Conservation (phyloP, 2,797 vertebrate genomes). For the Lacerta agilis region DNA sequence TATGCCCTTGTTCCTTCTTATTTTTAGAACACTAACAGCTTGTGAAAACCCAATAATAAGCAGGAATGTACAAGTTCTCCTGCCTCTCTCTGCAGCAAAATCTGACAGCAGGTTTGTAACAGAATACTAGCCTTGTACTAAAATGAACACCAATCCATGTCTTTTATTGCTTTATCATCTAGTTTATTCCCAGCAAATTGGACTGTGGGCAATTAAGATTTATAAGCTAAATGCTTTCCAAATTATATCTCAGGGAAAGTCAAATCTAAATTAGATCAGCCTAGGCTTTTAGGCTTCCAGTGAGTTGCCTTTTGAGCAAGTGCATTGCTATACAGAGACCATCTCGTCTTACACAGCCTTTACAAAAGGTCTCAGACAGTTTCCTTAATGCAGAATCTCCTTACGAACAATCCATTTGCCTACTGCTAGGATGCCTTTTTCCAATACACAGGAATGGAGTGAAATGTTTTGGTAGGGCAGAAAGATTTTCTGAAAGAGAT, state of each 20-base stretch:
- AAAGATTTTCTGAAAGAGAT: background rate
- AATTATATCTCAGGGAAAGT: slow-evolving; percentile 73
- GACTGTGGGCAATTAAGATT: slow-evolving; percentile 69
- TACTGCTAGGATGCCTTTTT: background rate
- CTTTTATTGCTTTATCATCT: slow-evolving; percentile 39
- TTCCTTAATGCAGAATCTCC: background rate
- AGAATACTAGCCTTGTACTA: slow-evolving; percentile 5
- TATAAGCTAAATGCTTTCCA: slow-evolving; percentile 73
- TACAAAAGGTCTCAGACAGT: slow-evolving; percentile 23
- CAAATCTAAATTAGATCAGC: slow-evolving; percentile 72
- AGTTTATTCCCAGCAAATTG: slow-evolving; percentile 61
- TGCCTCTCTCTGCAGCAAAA: slow-evolving; percentile 18
- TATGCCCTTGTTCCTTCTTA: background rate
- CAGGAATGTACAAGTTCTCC: slow-evolving; percentile 5
- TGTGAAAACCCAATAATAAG: slow-evolving; percentile 34
- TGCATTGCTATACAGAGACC: background rate
- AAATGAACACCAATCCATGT: slow-evolving; percentile 25
- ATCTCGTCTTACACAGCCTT: slow-evolving; percentile 29
- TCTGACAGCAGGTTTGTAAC: slow-evolving; percentile 29
- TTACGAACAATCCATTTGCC: background rate
- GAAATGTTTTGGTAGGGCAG: background rate
- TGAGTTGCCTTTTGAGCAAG: slow-evolving; percentile 12
- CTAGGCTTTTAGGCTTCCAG: slow-evolving; percentile 29
- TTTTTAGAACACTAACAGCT: slow-evolving; percentile 16
- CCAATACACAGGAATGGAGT: background rate